These are phyloP conservation scores for Anseranas semipalmata DNA, from an alignment of 2,113 vertebrate genomes.

Conservation along the genomic window DNA sequence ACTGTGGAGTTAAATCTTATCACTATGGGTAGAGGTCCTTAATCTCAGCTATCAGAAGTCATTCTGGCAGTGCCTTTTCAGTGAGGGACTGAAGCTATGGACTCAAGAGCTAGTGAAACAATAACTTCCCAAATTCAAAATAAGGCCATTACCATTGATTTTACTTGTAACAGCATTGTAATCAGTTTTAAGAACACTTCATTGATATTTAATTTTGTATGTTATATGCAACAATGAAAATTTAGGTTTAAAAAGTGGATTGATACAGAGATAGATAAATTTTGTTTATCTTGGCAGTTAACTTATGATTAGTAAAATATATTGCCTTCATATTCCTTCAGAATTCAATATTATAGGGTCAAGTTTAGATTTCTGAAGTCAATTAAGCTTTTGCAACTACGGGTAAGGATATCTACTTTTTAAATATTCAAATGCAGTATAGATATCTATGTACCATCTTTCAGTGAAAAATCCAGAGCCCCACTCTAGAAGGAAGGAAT, in stretches of 20 bases:
- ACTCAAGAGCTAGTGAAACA: background rate
- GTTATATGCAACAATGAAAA: background rate
- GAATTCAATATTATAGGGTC: background rate
- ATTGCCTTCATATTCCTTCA: background rate
- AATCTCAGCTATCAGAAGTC: background rate
- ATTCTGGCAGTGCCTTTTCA: background rate
- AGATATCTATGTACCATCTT: background rate
- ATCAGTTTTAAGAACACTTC: background rate
- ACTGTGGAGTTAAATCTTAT: background rate
- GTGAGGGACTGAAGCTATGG: accelerated
- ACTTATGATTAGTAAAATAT: background rate
- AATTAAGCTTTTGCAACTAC: background rate
- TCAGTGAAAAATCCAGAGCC: background rate
- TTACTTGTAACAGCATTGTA: background rate
- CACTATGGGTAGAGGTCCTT: accelerated
- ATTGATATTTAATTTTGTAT: background rate
- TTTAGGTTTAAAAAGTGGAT: background rate
- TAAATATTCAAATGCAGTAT: background rate
- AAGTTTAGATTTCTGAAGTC: background rate
- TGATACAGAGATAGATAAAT: background rate
- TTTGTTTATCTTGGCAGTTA: background rate
- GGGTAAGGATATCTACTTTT: background rate
- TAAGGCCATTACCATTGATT: background rate
- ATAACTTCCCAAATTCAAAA: background rate
- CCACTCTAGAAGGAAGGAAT: background rate